Evolutionary conservation across 2,797 vertebrate species (phyloP), one percentile per base, ranked within the genome.

Genomic region (Leuciscus waleckii): DNA sequence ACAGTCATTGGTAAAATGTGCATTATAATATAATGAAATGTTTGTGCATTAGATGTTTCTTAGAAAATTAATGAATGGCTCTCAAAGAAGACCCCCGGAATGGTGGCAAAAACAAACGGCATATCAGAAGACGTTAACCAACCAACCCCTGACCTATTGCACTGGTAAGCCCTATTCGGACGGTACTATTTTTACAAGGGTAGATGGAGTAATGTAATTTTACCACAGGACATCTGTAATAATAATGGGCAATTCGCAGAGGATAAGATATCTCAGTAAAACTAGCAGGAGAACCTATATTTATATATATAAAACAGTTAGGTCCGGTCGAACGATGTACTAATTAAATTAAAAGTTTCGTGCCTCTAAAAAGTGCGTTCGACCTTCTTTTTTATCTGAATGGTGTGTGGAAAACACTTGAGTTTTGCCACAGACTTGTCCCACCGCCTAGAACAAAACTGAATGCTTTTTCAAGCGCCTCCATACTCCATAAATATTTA

Each of bases 11-110:
- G 35, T 39, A 41, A 77, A 61, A 77, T 77, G 35, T 41, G 35
- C 16, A 61, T 77, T 77, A 41, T 26, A 17, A 77, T 58, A 26
- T 58, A 77, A 61, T 37, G 5, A 54, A 76, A 76, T 76, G 11
- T 23, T 51, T 35, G 46, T 7, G 46, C 49, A 37, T 37, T 56
- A 23, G 46, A 75, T 54, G 19, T 7, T 75, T 5, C 26, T 63
- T 29, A 16, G n/a, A 51, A 56, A 37, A 75, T 19, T 17, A 51
- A 51, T 29, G 5, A 19, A 7, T 75, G 49, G 8, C 8, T 49
- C n/a, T 74, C 26, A 49, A 73, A 26, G 5, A 41, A 29, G 26
- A 32, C 6, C 11, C 5, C 0, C 0, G 0, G 21, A 75, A 54
- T 54, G 19, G 10, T 23, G 17, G 26, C 51, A 17, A 6, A 54